Evolutionary conservation across 2,113 vertebrate species (phyloP).

Genomic region (Ciconia boyciana): DNA sequence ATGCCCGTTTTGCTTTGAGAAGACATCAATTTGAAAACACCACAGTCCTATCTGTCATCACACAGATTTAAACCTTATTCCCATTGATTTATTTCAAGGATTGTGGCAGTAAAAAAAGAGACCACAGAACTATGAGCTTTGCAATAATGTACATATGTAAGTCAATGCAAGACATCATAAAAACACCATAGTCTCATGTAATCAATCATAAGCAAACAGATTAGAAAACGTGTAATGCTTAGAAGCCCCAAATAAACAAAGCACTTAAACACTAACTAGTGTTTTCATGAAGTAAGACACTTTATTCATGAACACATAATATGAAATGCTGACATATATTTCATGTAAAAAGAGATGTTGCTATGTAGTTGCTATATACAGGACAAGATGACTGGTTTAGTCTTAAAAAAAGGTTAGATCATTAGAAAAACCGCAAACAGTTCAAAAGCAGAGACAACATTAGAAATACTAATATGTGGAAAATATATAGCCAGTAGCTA

Average conservation of each 20-base stretch:
- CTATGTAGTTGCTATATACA: not conserved
- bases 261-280: not conserved
- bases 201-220: not conserved
- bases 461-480: not conserved
- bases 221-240: not conserved
- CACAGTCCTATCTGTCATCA: not conserved
- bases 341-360: not conserved
- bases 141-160: not conserved
- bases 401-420: not conserved
- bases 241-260: not conserved
- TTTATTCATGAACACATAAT: not conserved
- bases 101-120: not conserved
- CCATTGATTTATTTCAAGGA: not conserved
- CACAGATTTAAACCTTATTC: not conserved
- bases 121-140: not conserved
- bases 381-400: not conserved
- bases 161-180: not conserved
- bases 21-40: not conserved
- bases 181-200: not conserved
- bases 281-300: not conserved
- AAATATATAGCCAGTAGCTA: not conserved
- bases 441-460: not conserved
- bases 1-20: not conserved
- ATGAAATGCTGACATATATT: not conserved
- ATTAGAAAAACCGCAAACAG: not conserved